Conservation (phyloP, 2,113 vertebrate species). For the Mesitornis unicolor region DNA sequence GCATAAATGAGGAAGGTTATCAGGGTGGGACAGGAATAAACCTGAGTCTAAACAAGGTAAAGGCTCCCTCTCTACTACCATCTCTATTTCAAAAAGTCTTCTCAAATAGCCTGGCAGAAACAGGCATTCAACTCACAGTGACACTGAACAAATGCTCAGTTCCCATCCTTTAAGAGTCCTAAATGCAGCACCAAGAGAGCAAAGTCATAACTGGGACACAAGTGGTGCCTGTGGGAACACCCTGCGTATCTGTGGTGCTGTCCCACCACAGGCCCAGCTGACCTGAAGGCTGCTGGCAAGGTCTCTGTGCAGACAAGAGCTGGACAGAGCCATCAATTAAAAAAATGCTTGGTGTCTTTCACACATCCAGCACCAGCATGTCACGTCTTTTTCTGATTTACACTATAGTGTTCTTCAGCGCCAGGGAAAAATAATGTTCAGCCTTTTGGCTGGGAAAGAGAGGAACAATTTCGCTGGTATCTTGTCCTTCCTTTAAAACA, state of each 20-base stretch:
- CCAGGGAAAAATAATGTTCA: neutral
- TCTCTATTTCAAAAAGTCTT: neutral
- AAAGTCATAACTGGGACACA: neutral
- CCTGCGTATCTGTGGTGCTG: neutral
- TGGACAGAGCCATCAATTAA: neutral
- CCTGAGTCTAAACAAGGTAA: neutral
- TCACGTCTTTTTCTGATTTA: neutral
- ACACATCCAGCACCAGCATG: neutral
- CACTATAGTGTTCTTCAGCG: neutral
- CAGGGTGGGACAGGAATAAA: neutral
- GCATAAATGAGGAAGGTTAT: neutral
- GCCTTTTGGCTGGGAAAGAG: neutral
- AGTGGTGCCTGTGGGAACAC: neutral
- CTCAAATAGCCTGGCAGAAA: neutral
- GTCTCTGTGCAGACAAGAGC: neutral
- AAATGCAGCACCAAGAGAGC: neutral
- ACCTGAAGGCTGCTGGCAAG: neutral
- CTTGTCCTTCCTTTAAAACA: neutral
- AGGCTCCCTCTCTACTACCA: neutral
- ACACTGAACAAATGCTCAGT: neutral
- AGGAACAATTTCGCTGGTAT: neutral
- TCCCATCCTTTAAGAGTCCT: neutral
- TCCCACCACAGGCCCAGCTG: rapidly evolving
- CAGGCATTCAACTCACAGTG: neutral
- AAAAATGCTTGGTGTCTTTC: neutral